Evolutionary conservation across 2,113 vertebrate species (phyloP).

Genomic region (Trematomus loennbergii): DNA sequence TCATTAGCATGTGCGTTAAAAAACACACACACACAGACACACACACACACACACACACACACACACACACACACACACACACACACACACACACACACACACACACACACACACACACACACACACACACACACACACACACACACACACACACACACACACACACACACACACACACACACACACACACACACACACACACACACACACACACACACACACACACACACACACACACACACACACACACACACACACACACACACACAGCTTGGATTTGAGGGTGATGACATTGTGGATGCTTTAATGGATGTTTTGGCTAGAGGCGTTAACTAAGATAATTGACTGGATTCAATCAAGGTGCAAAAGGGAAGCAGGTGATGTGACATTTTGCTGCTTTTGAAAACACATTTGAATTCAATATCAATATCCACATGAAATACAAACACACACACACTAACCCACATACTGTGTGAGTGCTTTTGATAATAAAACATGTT

Average conservation of each 20-base stretch:
- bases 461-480: not conserved
- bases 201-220: not conserved
- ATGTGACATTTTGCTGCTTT: not conserved
- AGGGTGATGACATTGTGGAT: not conserved
- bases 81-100: not conserved
- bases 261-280: not conserved
- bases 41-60: not conserved
- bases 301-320: constrained; percentile 34
- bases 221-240: not conserved
- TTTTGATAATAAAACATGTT: not conserved
- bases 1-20: constrained; percentile 9
- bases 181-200: not conserved
- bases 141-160: not conserved
- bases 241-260: not conserved
- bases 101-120: not conserved
- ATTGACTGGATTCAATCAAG: constrained; percentile 17
- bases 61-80: not conserved
- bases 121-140: not conserved
- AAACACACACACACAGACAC: not conserved
- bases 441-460: not conserved
- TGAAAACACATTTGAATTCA: constrained; percentile 18
- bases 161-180: not conserved
- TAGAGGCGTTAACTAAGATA: not conserved
- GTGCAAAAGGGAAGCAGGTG: not conserved
- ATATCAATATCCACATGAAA: not conserved